Evolutionary conservation across 2,888 invertebrate species (phyloP).

Genomic region (Poecilus cupreus): DNA sequence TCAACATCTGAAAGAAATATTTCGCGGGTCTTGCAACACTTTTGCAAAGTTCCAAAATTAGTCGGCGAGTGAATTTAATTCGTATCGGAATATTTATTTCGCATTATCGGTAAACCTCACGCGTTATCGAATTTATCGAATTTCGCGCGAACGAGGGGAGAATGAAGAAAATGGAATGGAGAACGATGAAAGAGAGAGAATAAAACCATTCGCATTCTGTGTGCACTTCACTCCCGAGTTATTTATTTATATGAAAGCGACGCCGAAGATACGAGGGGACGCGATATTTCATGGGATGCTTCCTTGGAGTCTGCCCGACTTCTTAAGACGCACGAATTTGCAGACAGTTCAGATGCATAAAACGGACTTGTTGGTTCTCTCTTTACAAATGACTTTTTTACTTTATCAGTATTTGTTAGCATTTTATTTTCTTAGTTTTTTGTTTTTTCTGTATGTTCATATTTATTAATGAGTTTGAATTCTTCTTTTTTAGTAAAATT

Average conservation of each 20-base stretch:
- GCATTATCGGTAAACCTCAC: constrained; percentile 23
- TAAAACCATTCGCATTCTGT: constrained; percentile 13
- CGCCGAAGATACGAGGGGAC: neutral
- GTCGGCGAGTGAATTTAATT: neutral
- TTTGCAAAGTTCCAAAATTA: neutral
- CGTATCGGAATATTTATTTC: constrained; percentile 24
- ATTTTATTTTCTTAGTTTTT: too few relatives aligned
- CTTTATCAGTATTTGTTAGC: too few relatives aligned
- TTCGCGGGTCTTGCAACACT: neutral
- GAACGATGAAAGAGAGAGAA: neutral
- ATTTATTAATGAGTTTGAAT: too few relatives aligned
- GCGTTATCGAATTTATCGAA: constrained; percentile 42
- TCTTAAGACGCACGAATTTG: neutral
- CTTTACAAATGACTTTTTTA: too few relatives aligned
- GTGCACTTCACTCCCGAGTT: constrained; percentile 5
- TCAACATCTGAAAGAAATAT: neutral
- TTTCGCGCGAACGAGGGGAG: constrained; percentile 25
- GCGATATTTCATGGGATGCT: constrained; percentile 1
- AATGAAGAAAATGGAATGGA: neutral
- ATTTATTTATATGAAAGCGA: constrained; percentile 37
- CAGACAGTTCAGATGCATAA: neutral
- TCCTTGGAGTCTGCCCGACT: neutral
- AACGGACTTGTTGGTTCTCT: too few relatives aligned
- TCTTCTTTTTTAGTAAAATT: too few relatives aligned
- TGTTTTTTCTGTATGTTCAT: too few relatives aligned